Evolutionary conservation across 92 coral and sea anemone species (phyloP), one percentile per base, ranked within the genome.

Genomic region (Paramuricea clavata): DNA sequence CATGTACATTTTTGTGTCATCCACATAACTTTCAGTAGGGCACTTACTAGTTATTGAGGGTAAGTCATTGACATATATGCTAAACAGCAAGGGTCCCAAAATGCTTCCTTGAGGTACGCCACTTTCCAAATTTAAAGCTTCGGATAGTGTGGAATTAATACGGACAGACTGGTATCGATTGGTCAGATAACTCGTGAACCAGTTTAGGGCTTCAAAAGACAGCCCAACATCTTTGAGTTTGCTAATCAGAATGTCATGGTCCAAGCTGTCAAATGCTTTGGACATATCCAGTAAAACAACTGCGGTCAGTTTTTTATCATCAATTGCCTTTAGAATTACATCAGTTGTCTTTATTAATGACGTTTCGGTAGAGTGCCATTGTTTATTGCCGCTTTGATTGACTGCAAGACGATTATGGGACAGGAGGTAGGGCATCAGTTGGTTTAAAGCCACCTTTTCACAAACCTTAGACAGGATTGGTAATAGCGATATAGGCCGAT

Each of bases 381-480:
- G 71, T 83, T 89, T 89, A 64, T 88, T 88, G 19, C 86, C 89
- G 76, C 92, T 82, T 74, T 88, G 88, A 34, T n/a, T 74, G 32
- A 15, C 76, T 74, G 91, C 23, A 41, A 82, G 87, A 31, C 80
- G 83, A 47, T 87, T 86, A 36, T 71, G 81, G 73, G 59, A 39
- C 13, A 28, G 59, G 28, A 68, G 67, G 59, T 86, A 86, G 36
- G 90, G 80, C 21, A 77, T 68, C 27, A 81, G 59, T 50, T 87
- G 87, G 49, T 87, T 87, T 17, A 54, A 86, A 12, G 41, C 85
- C 10, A 56, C 79, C 70, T 88, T 76, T 84, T 89, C 85, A 67
- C 89, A 83, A 5, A 83, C 82, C 34, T 91, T 82, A 28, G 90
- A 90, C 49, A 90, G 33, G 26, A 90, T 57, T 3, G 93, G 91